Percentiles rank a stretch among this genome's conserved stretches.
These are phyloP conservation scores for Papilio glaucus DNA, from an alignment of 1,140 invertebrate genomes.

Conservation along the genomic window DNA sequence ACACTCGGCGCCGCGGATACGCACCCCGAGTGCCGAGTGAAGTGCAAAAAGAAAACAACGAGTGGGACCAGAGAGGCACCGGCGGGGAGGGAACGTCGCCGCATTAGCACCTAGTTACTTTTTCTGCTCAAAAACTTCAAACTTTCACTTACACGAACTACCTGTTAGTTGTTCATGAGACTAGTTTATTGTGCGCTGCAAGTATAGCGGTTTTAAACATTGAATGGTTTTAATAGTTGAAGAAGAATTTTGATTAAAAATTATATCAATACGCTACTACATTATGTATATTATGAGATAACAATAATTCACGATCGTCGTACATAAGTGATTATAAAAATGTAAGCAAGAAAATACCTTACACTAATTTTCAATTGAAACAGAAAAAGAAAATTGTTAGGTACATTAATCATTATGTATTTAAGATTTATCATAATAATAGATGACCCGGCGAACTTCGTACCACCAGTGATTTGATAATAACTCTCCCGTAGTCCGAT, in stretches of 20 bases:
- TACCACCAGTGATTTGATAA: too few species aligned
- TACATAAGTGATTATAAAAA: too few species aligned
- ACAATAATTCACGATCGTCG: too few species aligned
- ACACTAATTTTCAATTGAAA: too few species aligned
- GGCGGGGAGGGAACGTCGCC: conserved; percentile 49
- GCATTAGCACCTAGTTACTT: conserved; percentile 53
- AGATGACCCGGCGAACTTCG: too few species aligned
- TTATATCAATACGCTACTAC: too few species aligned
- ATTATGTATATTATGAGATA: too few species aligned
- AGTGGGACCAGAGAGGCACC: conserved; percentile 47
- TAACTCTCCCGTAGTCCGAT: too few species aligned
- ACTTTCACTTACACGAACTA: conserved; percentile 5
- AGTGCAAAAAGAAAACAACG: conserved; percentile 78
- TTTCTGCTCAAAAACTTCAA: conserved; percentile 28
- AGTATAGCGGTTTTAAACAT: conserved; percentile 1
- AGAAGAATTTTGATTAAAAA: neutral
- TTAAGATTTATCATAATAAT: too few species aligned
- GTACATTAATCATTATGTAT: too few species aligned
- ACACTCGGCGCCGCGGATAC: conserved; percentile 70
- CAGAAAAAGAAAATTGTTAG: too few species aligned
- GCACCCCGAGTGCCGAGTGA: conserved; percentile 69
- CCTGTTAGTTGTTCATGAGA: neutral
- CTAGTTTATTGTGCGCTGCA: neutral
- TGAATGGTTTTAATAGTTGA: neutral
- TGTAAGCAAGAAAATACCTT: too few species aligned